Conservation (phyloP, 1,140 invertebrate genomes). For the Neodiprion virginianus region DNA sequence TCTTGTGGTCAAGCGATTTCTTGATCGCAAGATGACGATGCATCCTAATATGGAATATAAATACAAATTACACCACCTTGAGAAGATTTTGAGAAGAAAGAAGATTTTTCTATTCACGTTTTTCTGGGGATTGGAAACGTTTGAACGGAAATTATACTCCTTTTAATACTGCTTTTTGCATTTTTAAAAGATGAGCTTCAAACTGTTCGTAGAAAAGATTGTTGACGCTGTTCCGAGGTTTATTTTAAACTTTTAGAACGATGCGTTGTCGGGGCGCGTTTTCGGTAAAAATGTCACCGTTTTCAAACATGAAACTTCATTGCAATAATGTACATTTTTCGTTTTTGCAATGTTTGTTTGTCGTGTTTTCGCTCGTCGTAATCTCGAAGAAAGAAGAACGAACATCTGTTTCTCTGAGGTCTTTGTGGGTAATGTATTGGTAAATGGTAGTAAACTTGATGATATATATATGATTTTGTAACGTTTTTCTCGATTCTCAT, state of each 20-base stretch:
- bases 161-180: too few species aligned
- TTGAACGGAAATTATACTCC: too few species aligned
- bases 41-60: too few species aligned
- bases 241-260: too few species aligned
- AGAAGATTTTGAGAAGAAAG: slow-evolving; percentile 27
- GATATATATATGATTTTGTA: too few species aligned
- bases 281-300: too few species aligned
- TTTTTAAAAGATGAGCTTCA: too few species aligned
- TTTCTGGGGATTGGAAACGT: too few species aligned
- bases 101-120: neutral
- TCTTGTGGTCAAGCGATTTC: slow-evolving; percentile 54
- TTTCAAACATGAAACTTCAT: neutral
- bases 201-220: too few species aligned
- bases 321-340: neutral
- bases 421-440: neutral
- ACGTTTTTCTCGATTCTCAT: too few species aligned
- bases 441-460: neutral
- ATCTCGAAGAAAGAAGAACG: neutral
- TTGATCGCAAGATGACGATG: slow-evolving; percentile 34
- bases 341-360: neutral
- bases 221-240: too few species aligned
- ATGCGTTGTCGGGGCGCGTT: too few species aligned
- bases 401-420: neutral
- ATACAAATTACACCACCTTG: neutral
- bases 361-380: neutral